Conservation (phyloP, 2,797 vertebrate species). For the Tachyglossus aculeatus region DNA sequence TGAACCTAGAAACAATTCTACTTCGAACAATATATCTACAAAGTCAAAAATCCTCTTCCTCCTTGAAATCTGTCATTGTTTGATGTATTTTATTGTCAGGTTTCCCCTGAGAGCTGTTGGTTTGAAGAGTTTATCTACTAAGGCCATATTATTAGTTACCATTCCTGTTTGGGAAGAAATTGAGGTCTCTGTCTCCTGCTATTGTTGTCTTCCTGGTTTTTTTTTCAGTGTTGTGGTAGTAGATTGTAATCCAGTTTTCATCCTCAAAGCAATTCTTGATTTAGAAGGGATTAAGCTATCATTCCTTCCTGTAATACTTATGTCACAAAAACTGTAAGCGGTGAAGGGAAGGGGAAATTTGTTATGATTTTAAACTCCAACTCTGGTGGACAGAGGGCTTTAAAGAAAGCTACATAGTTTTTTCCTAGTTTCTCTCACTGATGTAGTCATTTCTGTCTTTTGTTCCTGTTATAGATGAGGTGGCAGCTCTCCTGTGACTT, state of each 20-base stretch:
- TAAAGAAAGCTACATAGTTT: background rate
- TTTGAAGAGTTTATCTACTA: slow-evolving; percentile 16
- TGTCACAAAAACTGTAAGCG: background rate
- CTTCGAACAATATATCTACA: background rate
- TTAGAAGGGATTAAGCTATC: background rate
- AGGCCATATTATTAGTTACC: background rate
- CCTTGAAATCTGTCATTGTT: slow-evolving; percentile 7
- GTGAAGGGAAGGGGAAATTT: background rate
- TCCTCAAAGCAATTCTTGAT: background rate
- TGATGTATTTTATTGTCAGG: background rate
- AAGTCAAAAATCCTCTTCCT: background rate
- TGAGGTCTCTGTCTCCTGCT: background rate
- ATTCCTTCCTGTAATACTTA: slow-evolving; percentile 17
- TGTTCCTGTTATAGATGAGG: background rate
- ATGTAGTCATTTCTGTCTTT: slow-evolving; percentile 19
- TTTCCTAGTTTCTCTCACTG: slow-evolving; percentile 16
- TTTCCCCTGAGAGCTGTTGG: background rate
- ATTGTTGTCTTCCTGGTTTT: background rate
- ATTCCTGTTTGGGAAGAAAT: background rate
- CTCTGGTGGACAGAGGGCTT: background rate
- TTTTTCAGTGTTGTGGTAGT: slow-evolving; percentile 7
- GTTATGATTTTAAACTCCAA: slow-evolving; percentile 10
- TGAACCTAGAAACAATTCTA: slow-evolving; percentile 20
- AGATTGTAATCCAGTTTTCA: slow-evolving; percentile 27
- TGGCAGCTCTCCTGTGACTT: background rate